A percentile compares a stretch with the other conserved stretches of the same genome.
These are phyloP conservation scores for Procambarus virginalis DNA, from an alignment of 1,140 invertebrate genomes.

Conservation along the genomic window DNA sequence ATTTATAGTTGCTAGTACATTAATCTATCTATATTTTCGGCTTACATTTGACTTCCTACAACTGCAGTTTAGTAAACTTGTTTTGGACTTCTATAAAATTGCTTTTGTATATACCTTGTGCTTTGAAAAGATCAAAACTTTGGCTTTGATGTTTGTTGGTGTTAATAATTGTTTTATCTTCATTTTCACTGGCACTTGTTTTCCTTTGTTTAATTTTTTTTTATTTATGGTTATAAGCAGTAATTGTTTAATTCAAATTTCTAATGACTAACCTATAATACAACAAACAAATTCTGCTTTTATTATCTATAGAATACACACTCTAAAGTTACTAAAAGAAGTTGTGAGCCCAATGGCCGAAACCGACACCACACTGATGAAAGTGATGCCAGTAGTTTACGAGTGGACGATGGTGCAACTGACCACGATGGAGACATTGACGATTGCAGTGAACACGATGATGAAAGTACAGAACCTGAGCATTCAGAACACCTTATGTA, in stretches of 20 bases:
- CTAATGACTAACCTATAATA: background rate
- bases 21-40: background rate
- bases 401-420: conserved; percentile 78
- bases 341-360: conserved; percentile 23
- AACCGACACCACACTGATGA: conserved; percentile 79
- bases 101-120: background rate
- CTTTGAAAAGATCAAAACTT: background rate
- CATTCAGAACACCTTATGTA: conserved; percentile 78
- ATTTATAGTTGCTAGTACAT: background rate
- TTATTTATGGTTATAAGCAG: background rate
- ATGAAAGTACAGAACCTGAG: conserved; percentile 83
- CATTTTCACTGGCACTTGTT: background rate
- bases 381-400: conserved; percentile 69
- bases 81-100: background rate
- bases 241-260: background rate
- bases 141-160: too few relatives aligned
- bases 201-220: background rate
- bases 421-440: conserved; percentile 91
- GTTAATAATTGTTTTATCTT: background rate
- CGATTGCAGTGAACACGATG: conserved; percentile 88
- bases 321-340: conserved; percentile 53
- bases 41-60: background rate
- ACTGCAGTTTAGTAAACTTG: background rate
- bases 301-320: conserved; percentile 69
- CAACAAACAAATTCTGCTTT: background rate